Evolutionary conservation across 2,888 invertebrate genomes (phyloP), one percentile per base, ranked within the genome.

Genomic region (Drosophila ezoana): DNA sequence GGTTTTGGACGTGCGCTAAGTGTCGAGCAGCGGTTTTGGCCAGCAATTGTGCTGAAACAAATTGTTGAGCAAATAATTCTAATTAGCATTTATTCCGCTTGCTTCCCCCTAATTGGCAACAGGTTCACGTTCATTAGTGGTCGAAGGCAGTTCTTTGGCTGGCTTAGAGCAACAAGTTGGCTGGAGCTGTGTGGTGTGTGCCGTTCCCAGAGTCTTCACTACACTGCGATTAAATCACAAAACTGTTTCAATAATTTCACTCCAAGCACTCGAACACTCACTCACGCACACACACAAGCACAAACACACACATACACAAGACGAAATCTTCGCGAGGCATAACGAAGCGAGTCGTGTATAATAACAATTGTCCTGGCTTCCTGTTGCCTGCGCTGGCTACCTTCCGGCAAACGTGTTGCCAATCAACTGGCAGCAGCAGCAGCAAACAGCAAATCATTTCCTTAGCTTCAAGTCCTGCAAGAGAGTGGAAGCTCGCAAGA

Each of bases 401-500:
- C 89, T 89, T 90, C 84, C 90, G 89, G 90, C 89, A 89, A 86
- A 84, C 86, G 86, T 81, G 90, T 86, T 86, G 87, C 89, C 86
- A 89, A 86, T 90, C 86, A 90, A 89, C 89, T 89, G 79, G 86
- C 80, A 72, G 79, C 65, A 53, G 45, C 65, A 66, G 72, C 64
- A 65, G 58, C 67, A 51, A 57, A 45, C 69, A 65, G 72, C 72
- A 74, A 87, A 82, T 87, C 85, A 81, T 69, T 72, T 87, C 71
- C 72, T 72, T 72, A 9, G 67, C 70, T 54, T 48, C 54, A 32
- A 58, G 63, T 67, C 76, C 71, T 73, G 67, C 49, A 56, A 75
- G 63, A 61, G 72, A 76, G 64, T 43, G 47, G 16, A 72, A 75
- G 79, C 72, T 72, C 20, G 5, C 68, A 64, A 73, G 81, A 63